These are phyloP conservation scores for Myotis planiceps DNA, from an alignment of 2,797 vertebrate species.

Conservation along the genomic window DNA sequence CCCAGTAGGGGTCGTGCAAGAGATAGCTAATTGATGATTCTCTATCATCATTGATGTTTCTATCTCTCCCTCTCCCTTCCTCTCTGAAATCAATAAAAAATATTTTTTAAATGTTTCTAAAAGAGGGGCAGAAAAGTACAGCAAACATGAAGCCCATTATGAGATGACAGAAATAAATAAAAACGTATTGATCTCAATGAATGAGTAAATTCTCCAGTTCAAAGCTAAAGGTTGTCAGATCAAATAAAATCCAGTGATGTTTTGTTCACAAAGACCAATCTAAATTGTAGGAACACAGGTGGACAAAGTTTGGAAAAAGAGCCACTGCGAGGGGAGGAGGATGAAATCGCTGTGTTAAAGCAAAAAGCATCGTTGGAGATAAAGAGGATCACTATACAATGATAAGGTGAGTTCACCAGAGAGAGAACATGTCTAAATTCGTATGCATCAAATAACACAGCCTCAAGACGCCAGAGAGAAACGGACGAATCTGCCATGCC, in stretches of 20 bases:
- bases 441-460: not conserved
- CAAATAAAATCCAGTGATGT: not conserved
- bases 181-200: not conserved
- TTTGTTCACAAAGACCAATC: not conserved
- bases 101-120: not conserved
- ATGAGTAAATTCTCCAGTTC: not conserved
- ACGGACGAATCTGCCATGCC: not conserved
- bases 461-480: not conserved
- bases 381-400: not conserved
- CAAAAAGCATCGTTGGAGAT: not conserved
- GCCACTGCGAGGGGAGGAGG: not conserved
- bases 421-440: not conserved
- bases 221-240: not conserved
- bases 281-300: not conserved
- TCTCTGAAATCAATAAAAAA: not conserved
- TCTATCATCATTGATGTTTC: too few relatives aligned
- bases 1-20: too few relatives aligned
- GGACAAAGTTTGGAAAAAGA: not conserved
- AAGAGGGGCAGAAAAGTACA: not conserved
- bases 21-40: too few relatives aligned
- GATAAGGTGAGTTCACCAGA: not conserved
- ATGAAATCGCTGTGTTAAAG: not conserved
- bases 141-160: not conserved
- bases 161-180: constrained; percentile 11
- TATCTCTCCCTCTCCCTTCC: too few relatives aligned